A percentile compares a stretch with the other conserved stretches of the same genome.
These are phyloP conservation scores for Ochotona curzoniae DNA, from an alignment of 2,113 vertebrate genomes.

Conservation along the genomic window DNA sequence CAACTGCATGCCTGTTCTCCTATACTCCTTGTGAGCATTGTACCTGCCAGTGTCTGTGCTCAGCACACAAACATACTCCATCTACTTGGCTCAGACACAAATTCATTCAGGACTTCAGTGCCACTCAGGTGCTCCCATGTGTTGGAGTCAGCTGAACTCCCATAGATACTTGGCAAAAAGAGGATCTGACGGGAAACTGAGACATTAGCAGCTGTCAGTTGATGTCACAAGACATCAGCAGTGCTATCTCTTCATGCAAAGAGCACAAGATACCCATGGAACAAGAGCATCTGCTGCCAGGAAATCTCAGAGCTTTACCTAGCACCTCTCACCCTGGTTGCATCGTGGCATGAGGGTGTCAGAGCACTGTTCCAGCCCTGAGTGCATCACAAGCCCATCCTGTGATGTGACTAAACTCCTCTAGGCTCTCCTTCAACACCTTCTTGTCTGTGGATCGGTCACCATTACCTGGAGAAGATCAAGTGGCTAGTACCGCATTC, in stretches of 20 bases:
- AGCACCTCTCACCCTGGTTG: not conserved
- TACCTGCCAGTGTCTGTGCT: not conserved
- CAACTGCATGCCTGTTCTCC: not conserved
- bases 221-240: not conserved
- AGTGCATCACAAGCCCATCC: not conserved
- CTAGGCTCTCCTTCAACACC: not conserved
- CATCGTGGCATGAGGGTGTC: not conserved
- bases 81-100: not conserved
- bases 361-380: not conserved
- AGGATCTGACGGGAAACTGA: not conserved
- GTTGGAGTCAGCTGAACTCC: not conserved
- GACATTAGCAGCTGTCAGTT: not conserved
- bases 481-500: rapidly evolving
- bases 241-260: not conserved
- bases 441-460: not conserved
- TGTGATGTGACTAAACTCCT: not conserved
- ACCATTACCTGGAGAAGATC: not conserved
- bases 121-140: rapidly evolving
- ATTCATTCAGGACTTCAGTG: not conserved
- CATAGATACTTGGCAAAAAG: not conserved
- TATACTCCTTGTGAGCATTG: not conserved
- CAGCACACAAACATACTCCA: not conserved
- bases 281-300: not conserved
- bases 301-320: rapidly evolving
- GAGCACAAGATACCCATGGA: not conserved